These are phyloP conservation scores for Thereva nobilitata DNA, from an alignment of 2,888 invertebrate species.

Conservation along the genomic window DNA sequence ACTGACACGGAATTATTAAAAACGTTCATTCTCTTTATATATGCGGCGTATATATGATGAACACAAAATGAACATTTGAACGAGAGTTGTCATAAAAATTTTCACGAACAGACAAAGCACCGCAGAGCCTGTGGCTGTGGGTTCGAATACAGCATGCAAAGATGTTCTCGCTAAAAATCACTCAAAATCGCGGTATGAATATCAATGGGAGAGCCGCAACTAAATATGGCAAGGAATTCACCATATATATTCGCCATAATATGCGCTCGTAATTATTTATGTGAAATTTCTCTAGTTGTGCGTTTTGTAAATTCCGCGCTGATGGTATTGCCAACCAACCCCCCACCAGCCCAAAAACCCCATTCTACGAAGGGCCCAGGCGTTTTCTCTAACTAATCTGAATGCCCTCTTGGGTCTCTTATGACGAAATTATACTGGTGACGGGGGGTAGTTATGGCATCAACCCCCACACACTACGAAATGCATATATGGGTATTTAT, in stretches of 20 bases:
- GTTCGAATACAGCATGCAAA: neutral
- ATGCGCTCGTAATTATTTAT: conserved; percentile 29
- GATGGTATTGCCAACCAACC: conserved; percentile 11
- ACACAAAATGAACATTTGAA: conserved; percentile 14
- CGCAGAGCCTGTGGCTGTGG: neutral
- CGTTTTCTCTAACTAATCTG: neutral
- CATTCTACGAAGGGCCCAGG: neutral
- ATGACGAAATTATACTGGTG: conserved; percentile 12
- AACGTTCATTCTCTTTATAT: neutral
- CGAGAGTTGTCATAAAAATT: conserved; percentile 23
- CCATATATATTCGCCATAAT: neutral
- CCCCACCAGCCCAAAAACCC: neutral
- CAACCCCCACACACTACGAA: no score
- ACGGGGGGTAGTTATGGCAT: neutral
- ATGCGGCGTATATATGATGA: conserved; percentile 3
- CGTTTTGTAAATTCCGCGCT: conserved; percentile 21
- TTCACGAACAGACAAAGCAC: neutral
- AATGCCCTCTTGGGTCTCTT: neutral
- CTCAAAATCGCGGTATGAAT: conserved; percentile 13
- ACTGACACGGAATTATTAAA: conserved; percentile 32
- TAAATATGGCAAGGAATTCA: neutral
- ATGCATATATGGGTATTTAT: conserved; percentile 1
- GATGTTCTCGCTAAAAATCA: conserved; percentile 22
- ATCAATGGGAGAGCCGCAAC: conserved; percentile 16
- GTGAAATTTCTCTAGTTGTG: conserved; percentile 25